Conservation (phyloP, 1,140 invertebrate species). For the Holotrichia oblita region DNA sequence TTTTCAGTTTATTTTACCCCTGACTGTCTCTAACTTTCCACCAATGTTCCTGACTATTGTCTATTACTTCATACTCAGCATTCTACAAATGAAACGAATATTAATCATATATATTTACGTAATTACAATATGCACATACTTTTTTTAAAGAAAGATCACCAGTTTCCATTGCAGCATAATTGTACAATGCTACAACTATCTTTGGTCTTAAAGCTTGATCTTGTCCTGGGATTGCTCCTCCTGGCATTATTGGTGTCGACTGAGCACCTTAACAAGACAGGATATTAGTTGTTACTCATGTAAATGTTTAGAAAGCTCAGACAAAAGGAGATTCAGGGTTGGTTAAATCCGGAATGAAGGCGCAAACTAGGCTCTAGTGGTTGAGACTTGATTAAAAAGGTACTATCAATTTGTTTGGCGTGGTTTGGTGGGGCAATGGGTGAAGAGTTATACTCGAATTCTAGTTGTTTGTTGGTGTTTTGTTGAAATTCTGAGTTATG, state of each 20-base stretch:
- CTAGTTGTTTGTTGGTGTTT: too few species aligned
- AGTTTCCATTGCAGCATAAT: constrained; percentile 88
- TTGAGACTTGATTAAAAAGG: too few species aligned
- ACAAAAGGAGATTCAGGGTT: too few species aligned
- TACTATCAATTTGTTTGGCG: too few species aligned
- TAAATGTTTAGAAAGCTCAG: too few species aligned
- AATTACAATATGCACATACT: constrained; percentile 63
- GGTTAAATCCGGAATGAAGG: too few species aligned
- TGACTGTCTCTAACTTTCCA: constrained; percentile 93
- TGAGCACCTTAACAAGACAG: constrained; percentile 54
- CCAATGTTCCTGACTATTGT: constrained; percentile 94
- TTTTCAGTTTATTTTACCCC: constrained; percentile 70
- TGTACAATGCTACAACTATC: constrained; percentile 89
- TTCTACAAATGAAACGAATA: constrained; percentile 68
- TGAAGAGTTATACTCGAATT: too few species aligned
- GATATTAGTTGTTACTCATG: too few species aligned
- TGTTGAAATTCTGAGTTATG: too few species aligned
- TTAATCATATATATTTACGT: background rate
- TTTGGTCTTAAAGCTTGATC: constrained; percentile 79
- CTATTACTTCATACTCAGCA: constrained; percentile 91
- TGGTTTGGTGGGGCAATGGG: too few species aligned
- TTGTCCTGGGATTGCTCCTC: constrained; percentile 74
- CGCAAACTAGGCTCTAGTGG: too few species aligned
- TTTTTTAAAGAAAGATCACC: constrained; percentile 90
- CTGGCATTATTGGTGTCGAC: constrained; percentile 76